Evolutionary conservation across 2,113 vertebrate species (phyloP).

Genomic region (Mormyrus iriodes): DNA sequence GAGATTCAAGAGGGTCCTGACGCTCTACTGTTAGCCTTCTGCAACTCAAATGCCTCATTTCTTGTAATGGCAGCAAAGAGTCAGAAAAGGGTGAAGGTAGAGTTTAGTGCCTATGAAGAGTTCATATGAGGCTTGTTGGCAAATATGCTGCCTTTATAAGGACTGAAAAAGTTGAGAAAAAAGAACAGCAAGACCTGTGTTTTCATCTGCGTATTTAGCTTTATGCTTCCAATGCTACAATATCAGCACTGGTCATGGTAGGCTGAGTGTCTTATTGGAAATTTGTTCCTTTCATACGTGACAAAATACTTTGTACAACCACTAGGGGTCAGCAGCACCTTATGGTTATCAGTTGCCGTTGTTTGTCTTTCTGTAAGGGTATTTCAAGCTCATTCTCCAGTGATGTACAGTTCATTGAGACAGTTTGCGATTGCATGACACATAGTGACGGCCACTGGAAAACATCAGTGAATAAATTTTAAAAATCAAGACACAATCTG

Average conservation of each 20-base stretch:
- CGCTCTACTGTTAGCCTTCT: neutral
- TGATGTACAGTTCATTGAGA: neutral
- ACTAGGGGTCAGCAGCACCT: neutral
- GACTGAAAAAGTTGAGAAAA: neutral
- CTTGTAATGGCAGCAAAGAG: neutral
- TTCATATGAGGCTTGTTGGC: neutral
- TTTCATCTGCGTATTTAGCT: neutral
- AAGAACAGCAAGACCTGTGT: neutral
- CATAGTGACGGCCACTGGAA: neutral
- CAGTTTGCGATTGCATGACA: neutral
- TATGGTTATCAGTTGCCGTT: neutral
- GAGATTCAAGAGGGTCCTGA: neutral
- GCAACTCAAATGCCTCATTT: neutral
- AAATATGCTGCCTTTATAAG: neutral
- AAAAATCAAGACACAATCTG: neutral
- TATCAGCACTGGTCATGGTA: neutral
- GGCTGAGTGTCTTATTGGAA: neutral
- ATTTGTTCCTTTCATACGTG: neutral
- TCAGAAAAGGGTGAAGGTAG: neutral
- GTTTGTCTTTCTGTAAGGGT: neutral
- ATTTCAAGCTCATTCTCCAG: neutral
- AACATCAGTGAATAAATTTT: neutral
- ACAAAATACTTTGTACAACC: neutral
- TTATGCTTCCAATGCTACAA: neutral
- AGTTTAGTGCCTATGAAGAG: neutral